A percentile compares a stretch with the other conserved stretches of the same genome.
Evolutionary conservation across 2,113 vertebrate genomes (phyloP).

Genomic region (Herpetotheres cachinnans): DNA sequence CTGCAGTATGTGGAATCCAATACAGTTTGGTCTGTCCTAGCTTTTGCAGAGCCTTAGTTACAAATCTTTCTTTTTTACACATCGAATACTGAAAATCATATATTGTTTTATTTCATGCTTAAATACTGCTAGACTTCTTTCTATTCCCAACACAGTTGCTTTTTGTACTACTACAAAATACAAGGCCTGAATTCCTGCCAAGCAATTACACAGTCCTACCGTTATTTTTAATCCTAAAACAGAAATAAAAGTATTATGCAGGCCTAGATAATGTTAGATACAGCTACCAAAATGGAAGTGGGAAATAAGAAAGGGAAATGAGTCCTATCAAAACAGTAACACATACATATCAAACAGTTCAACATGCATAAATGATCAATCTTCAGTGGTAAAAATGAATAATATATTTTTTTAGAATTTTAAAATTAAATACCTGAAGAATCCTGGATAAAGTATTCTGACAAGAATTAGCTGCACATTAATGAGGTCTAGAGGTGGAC

Average conservation of each 20-base stretch:
- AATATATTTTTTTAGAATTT: not conserved
- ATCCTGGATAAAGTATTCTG: not conserved
- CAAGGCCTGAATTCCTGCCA: constrained; percentile 8
- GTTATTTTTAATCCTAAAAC: constrained; percentile 9
- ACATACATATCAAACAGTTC: not conserved
- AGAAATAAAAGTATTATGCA: not conserved
- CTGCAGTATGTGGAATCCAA: not conserved
- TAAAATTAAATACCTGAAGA: not conserved
- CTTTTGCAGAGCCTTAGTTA: not conserved
- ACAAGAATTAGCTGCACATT: not conserved
- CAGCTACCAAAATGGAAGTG: not conserved
- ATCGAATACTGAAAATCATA: not conserved
- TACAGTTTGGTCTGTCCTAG: not conserved
- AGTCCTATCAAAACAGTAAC: not conserved
- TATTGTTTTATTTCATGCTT: not conserved
- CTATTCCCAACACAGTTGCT: not conserved
- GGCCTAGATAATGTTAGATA: not conserved
- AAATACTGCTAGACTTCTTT: not conserved
- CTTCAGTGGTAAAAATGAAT: not conserved
- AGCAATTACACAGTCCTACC: not conserved
- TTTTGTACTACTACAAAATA: not conserved
- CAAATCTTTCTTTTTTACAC: not conserved
- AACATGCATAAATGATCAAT: not conserved
- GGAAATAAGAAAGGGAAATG: not conserved
- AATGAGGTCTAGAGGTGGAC: not conserved